Evolutionary conservation across 2,797 vertebrate genomes (phyloP).

Genomic region (Anolis apletophallus): DNA sequence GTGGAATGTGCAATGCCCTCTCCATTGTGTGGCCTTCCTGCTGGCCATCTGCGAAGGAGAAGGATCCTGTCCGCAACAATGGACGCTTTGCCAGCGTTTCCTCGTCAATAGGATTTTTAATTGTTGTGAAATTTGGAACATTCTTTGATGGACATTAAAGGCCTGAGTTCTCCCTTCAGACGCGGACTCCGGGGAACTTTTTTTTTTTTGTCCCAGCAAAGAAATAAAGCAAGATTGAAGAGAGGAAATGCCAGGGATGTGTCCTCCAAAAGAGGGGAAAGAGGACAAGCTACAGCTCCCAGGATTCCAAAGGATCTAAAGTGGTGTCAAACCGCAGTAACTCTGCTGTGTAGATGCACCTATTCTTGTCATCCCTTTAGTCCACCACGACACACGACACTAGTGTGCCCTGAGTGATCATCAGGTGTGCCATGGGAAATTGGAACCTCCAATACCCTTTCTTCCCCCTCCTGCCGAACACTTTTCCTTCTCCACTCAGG

Average conservation of each 20-base stretch:
- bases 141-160: neutral
- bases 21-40: neutral
- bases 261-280: neutral
- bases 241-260: neutral
- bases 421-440: too few relatives aligned
- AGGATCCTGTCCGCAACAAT: neutral
- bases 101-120: neutral
- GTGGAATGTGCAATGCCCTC: too few relatives aligned
- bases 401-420: too few relatives aligned
- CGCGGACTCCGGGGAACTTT: neutral
- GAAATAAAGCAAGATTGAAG: neutral
- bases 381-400: too few relatives aligned
- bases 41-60: neutral
- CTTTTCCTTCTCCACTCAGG: too few relatives aligned
- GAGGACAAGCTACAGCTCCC: too few relatives aligned
- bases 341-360: too few relatives aligned
- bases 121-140: neutral
- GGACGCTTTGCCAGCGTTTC: neutral
- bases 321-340: too few relatives aligned
- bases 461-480: too few relatives aligned
- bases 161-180: constrained; percentile 39
- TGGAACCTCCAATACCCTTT: too few relatives aligned
- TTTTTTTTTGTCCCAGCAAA: neutral
- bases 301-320: too few relatives aligned
- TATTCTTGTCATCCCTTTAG: too few relatives aligned